phyloP scores from a whole-genome alignment of 1,140 invertebrate genomes.

The Hirudo medicinalis region DNA sequence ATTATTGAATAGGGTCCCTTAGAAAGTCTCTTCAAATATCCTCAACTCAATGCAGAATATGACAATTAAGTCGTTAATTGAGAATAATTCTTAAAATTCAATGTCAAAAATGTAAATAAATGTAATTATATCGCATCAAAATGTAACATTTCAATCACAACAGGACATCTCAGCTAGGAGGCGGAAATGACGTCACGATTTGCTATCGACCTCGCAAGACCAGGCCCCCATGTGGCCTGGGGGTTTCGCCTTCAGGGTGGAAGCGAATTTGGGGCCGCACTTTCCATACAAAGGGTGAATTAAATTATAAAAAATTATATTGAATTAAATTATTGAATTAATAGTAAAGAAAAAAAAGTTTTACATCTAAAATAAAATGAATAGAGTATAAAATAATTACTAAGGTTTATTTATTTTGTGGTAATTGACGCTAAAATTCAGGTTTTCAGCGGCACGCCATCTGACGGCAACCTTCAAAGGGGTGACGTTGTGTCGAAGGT shows the following conservation, averaged over 20 bases:
- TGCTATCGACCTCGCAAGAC: background rate
- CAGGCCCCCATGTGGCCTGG: constrained; percentile 55
- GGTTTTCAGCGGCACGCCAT: constrained; percentile 52
- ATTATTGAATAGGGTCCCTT: too few species aligned
- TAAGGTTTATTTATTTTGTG: too few species aligned
- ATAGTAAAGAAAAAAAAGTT: too few species aligned
- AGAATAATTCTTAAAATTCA: background rate
- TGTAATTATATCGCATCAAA: background rate
- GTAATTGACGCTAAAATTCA: constrained; percentile 29
- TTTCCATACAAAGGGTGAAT: constrained; percentile 75
- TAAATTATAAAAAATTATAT: background rate
- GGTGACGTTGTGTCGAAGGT: constrained; percentile 81
- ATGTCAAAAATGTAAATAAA: background rate
- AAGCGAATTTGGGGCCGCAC: constrained; percentile 68
- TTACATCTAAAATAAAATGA: too few species aligned
- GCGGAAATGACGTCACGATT: background rate
- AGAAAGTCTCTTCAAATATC: too few species aligned
- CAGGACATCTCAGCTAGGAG: background rate
- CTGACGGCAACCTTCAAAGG: constrained; percentile 63
- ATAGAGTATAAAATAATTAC: too few species aligned
- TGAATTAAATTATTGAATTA: too few species aligned
- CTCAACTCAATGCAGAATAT: too few species aligned
- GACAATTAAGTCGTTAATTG: too few species aligned
- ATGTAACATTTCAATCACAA: background rate
- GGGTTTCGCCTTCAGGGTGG: constrained; percentile 80